A percentile compares a stretch with the other conserved stretches of the same genome.
Conservation (phyloP, 92 coral and sea anemone species). For the Hydrozoanthus gracilis region DNA sequence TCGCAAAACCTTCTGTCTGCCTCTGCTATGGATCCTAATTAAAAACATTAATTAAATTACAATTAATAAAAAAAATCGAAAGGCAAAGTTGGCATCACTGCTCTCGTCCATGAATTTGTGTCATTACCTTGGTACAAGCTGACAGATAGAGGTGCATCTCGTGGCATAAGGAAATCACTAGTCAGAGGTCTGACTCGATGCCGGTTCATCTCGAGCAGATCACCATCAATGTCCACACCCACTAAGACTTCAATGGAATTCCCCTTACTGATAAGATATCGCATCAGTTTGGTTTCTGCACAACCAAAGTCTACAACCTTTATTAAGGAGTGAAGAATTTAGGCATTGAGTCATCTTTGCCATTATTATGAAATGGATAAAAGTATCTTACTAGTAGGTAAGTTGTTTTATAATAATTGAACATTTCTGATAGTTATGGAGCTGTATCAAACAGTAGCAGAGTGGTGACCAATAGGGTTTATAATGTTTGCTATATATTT, state of each 20-base stretch:
- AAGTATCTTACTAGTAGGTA: too few relatives aligned
- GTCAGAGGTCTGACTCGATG: constrained; percentile 74
- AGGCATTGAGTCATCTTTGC: background rate
- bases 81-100: too few relatives aligned
- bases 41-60: background rate
- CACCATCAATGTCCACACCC: constrained; percentile 88
- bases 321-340: background rate
- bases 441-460: too few relatives aligned
- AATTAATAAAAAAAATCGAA: too few relatives aligned
- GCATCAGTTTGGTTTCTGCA: constrained; percentile 87
- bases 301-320: constrained; percentile 99
- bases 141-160: constrained; percentile 84
- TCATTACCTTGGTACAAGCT: constrained; percentile 81
- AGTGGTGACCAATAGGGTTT: too few relatives aligned
- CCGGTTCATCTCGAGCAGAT: constrained; percentile 73
- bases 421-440: too few relatives aligned
- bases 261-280: constrained; percentile 74
- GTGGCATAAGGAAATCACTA: constrained; percentile 81
- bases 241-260: constrained; percentile 78
- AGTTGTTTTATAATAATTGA: too few relatives aligned
- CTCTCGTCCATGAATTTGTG: background rate
- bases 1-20: constrained; percentile 87
- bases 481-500: too few relatives aligned
- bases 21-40: constrained; percentile 87
- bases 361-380: background rate